These are phyloP conservation scores for Umimayanthus kanabou DNA, from an alignment of 92 coral and sea anemone species.

Conservation along the genomic window DNA sequence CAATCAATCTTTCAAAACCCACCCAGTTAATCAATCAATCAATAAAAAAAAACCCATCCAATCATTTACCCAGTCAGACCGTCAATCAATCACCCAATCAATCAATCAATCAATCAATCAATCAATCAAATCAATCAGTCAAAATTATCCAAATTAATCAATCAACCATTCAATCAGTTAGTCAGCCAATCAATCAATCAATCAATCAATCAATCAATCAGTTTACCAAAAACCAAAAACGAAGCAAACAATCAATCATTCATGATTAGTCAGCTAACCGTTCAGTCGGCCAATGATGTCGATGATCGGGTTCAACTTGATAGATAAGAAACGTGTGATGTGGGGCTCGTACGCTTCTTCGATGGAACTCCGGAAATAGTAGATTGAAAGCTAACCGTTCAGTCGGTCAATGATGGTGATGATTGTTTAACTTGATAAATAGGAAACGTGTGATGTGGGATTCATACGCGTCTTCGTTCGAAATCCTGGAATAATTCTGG, in stretches of 20 bases:
- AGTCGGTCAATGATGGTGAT: too few species aligned
- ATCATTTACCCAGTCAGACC: neutral
- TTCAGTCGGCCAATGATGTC: neutral
- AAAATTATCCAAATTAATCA: neutral
- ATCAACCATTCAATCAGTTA: neutral
- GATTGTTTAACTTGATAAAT: too few species aligned
- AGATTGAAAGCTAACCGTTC: too few species aligned
- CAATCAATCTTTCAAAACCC: neutral
- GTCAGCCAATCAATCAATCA: neutral
- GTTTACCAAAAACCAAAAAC: neutral
- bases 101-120: neutral
- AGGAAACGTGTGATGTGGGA: too few species aligned
- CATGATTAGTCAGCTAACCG: too few species aligned
- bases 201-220: too few species aligned
- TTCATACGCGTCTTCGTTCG: too few species aligned
- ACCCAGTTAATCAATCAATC: neutral
- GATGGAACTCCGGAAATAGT: too few species aligned
- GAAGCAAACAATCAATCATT: neutral
- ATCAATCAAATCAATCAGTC: neutral
- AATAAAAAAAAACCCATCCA: neutral
- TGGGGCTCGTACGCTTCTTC: too few species aligned
- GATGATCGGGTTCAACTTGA: too few species aligned
- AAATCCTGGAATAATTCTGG: too few species aligned
- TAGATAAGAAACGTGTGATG: neutral
- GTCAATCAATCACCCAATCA: neutral